Conservation (phyloP, 2,888 invertebrate species). For the Caenorhabditis sulstoni region DNA sequence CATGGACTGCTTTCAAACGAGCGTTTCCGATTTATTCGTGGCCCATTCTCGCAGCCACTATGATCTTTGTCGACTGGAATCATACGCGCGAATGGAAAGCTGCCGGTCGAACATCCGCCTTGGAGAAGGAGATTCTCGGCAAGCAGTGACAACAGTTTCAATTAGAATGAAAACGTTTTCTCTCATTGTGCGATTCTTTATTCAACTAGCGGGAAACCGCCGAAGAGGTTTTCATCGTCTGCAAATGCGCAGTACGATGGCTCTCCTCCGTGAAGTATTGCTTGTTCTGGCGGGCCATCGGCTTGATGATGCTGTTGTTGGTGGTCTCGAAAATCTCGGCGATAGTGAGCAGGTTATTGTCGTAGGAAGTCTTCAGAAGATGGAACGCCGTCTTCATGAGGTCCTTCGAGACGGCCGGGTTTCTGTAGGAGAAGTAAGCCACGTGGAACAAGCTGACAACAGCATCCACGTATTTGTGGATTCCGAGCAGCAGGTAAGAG, state of each 20-base stretch:
- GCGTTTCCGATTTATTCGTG: constrained; percentile 69
- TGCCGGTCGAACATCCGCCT: constrained; percentile 65
- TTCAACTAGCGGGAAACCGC: constrained; percentile 1
- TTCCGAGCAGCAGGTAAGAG: constrained; percentile 27
- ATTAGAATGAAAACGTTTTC: constrained; percentile 9
- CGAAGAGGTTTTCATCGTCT: constrained; percentile 44
- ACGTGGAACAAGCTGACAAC: constrained; percentile 43
- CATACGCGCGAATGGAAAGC: constrained; percentile 77
- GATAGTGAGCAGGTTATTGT: constrained; percentile 35
- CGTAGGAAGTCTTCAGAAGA: constrained; percentile 52
- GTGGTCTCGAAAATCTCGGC: constrained; percentile 28
- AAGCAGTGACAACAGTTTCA: constrained; percentile 10
- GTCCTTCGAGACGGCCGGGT: constrained; percentile 52
- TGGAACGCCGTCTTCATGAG: constrained; percentile 48
- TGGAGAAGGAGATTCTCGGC: constrained; percentile 69
- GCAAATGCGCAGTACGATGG: constrained; percentile 34
- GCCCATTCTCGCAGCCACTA: constrained; percentile 70
- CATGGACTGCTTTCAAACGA: constrained; percentile 64
- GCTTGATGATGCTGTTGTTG: constrained; percentile 31
- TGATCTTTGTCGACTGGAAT: constrained; percentile 77
- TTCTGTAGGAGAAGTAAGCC: constrained; percentile 45
- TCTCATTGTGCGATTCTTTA: not conserved
- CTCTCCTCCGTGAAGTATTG: constrained; percentile 33
- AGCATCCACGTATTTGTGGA: constrained; percentile 22
- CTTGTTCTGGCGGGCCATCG: constrained; percentile 54